phyloP scores from a whole-genome alignment of 2,888 invertebrate species.

The Heteropelma amictum region DNA sequence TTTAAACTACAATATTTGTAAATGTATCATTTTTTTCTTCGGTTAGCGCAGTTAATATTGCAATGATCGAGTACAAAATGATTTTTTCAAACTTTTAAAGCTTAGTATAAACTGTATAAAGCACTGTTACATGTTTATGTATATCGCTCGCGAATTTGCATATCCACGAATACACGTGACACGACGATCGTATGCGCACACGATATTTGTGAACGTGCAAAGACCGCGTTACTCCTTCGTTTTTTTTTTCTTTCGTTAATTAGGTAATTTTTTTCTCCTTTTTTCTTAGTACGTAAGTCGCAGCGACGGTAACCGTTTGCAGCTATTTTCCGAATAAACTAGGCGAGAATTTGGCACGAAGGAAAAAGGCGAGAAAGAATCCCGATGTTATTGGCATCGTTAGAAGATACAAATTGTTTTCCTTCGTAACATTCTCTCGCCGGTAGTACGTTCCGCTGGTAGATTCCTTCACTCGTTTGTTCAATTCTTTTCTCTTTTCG shows the following conservation, averaged over 20 bases:
- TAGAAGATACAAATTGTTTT: no score
- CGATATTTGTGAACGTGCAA: conserved; percentile 47
- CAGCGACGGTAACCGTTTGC: conserved; percentile 55
- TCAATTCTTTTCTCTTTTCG: background rate
- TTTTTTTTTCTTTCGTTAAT: background rate
- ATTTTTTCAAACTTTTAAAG: conserved; percentile 66
- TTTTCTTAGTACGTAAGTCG: conserved; percentile 43
- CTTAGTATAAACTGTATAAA: conserved; percentile 77
- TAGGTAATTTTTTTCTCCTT: background rate
- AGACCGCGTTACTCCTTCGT: conserved; percentile 44
- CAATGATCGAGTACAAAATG: conserved; percentile 76
- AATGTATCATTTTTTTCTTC: conserved; percentile 61
- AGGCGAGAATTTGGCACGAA: conserved; percentile 21
- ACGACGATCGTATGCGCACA: conserved; percentile 44
- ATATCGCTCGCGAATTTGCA: conserved; percentile 52
- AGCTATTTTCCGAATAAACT: conserved; percentile 23
- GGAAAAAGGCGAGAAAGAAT: conserved; percentile 7
- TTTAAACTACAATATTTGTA: conserved; percentile 70
- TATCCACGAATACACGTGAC: conserved; percentile 25
- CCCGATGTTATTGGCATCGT: no score
- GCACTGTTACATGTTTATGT: conserved; percentile 69
- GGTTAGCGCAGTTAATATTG: conserved; percentile 74
- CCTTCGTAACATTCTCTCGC: conserved; percentile 50
- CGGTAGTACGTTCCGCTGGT: background rate
- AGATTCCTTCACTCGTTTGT: background rate